Evolutionary conservation across 2,113 vertebrate species (phyloP).

Genomic region (Percina caprodes): DNA sequence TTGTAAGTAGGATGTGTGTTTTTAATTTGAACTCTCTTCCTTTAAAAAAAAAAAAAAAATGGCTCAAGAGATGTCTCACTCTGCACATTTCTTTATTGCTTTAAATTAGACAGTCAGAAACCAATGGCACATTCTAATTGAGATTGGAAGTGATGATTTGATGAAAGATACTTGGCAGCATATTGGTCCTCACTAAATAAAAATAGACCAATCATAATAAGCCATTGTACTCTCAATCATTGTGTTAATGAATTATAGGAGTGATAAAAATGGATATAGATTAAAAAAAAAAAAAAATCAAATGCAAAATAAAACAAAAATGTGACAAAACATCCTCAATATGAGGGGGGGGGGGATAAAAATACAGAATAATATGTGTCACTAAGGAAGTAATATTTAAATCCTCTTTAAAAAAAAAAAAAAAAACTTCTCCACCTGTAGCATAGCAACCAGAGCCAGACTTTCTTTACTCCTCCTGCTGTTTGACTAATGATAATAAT

Average conservation of each 20-base stretch:
- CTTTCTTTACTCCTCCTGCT: background rate
- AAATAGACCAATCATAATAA: background rate
- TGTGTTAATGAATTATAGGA: background rate
- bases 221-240: background rate
- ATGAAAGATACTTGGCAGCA: background rate
- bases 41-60: background rate
- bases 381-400: background rate
- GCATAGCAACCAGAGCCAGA: background rate
- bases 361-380: background rate
- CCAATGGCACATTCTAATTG: background rate
- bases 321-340: background rate
- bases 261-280: background rate
- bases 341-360: background rate
- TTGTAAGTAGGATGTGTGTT: background rate
- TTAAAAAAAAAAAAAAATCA: background rate
- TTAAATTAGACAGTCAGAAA: conserved; percentile 6
- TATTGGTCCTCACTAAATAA: background rate
- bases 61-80: background rate
- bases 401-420: background rate
- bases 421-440: conserved; percentile 5
- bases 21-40: background rate
- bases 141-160: too few relatives aligned
- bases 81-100: background rate
- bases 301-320: background rate
- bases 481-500: background rate